phyloP scores from a whole-genome alignment of 2,888 invertebrate species.

The Teleiodes luculella region DNA sequence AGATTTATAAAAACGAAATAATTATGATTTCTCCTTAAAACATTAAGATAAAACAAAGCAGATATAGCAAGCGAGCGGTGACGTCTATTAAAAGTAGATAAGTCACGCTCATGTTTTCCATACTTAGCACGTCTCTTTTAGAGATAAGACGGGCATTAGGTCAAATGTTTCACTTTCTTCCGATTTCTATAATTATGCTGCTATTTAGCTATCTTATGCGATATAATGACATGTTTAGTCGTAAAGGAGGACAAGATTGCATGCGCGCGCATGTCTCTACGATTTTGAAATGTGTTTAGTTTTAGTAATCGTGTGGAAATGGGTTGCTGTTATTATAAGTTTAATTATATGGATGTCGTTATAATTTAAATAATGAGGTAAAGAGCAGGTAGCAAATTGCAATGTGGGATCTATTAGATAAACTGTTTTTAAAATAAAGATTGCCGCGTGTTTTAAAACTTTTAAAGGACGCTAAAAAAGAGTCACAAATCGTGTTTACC shows the following conservation, averaged over 20 bases:
- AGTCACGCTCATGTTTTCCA: background rate
- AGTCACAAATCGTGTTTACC: too few relatives aligned
- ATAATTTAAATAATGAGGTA: background rate
- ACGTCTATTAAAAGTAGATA: background rate
- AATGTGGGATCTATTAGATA: background rate
- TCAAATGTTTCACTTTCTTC: conserved; percentile 4
- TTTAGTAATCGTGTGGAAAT: background rate
- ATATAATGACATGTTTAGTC: background rate
- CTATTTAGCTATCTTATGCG: background rate
- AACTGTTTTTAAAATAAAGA: background rate
- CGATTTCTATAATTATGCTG: background rate
- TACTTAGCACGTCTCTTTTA: background rate
- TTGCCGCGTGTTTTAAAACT: too few relatives aligned
- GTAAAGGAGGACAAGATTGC: background rate
- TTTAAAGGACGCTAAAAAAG: too few relatives aligned
- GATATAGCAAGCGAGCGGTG: background rate
- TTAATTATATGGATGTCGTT: background rate
- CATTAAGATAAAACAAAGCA: background rate
- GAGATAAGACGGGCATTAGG: conserved; percentile 1
- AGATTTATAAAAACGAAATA: too few relatives aligned
- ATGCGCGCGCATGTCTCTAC: background rate
- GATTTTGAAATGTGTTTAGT: background rate
- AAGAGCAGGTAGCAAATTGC: background rate
- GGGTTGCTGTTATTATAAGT: background rate
- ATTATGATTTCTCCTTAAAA: too few relatives aligned